Conservation (phyloP, 1,140 invertebrate species). For the Drosophila lowei region DNA sequence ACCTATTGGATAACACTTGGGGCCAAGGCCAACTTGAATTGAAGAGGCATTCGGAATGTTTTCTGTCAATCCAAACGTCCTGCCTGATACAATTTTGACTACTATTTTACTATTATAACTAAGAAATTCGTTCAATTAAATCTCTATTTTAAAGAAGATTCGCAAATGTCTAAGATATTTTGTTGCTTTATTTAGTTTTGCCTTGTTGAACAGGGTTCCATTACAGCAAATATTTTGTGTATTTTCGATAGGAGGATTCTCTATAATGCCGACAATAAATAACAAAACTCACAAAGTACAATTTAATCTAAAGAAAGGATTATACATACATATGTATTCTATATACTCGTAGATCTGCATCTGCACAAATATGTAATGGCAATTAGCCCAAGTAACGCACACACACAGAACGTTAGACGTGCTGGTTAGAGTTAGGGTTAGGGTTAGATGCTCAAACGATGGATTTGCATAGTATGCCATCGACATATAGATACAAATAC, state of each 20-base stretch:
- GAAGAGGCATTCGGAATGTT: too few species aligned
- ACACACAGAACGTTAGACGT: slow-evolving; percentile 61
- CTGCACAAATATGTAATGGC: slow-evolving; percentile 22
- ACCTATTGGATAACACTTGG: too few species aligned
- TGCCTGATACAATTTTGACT: too few species aligned
- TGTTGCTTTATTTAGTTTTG: slow-evolving; percentile 79
- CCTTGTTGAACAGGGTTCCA: slow-evolving; percentile 64
- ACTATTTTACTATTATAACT: background rate
- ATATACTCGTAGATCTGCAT: slow-evolving; percentile 19
- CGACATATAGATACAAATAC: slow-evolving; percentile 39
- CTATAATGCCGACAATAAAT: slow-evolving; percentile 80
- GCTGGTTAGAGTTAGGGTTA: slow-evolving; percentile 18
- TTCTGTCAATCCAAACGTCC: too few species aligned
- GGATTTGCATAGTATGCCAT: slow-evolving; percentile 29
- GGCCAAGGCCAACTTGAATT: too few species aligned
- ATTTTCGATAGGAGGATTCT: slow-evolving; percentile 63
- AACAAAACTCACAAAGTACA: slow-evolving; percentile 81
- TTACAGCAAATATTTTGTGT: slow-evolving; percentile 77
- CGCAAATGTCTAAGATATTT: slow-evolving; percentile 48
- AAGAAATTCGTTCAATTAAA: background rate
- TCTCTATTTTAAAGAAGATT: background rate
- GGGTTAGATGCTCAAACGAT: slow-evolving; percentile 8
- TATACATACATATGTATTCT: slow-evolving; percentile 38
- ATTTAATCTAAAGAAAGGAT: slow-evolving; percentile 60
- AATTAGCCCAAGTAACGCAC: slow-evolving; percentile 27